Evolutionary conservation across 2,113 vertebrate species (phyloP).

Genomic region (Oreotrochilus melanogaster): DNA sequence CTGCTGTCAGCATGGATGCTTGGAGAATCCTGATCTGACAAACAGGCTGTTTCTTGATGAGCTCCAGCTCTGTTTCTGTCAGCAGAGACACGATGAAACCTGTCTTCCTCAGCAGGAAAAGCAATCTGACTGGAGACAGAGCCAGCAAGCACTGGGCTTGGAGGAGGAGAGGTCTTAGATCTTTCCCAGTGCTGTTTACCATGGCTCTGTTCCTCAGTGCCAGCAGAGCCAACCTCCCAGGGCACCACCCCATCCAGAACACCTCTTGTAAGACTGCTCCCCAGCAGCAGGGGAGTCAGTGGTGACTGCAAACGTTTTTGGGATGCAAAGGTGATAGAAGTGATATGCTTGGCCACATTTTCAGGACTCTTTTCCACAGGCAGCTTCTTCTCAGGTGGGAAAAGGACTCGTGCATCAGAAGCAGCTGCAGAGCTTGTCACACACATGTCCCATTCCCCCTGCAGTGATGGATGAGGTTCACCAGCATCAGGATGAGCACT

Average conservation of each 20-base stretch:
- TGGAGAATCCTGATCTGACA: conserved; percentile 9
- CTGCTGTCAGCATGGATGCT: not conserved
- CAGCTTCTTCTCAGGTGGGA: not conserved
- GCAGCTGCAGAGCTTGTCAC: conserved; percentile 33
- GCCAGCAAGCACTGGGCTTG: not conserved
- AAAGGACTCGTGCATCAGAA: not conserved
- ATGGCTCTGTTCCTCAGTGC: not conserved
- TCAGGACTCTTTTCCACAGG: not conserved
- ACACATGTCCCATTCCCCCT: not conserved
- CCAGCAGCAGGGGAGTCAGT: not conserved
- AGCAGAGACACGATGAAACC: not conserved
- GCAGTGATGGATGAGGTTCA: not conserved
- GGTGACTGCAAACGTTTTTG: conserved; percentile 61
- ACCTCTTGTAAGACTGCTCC: not conserved
- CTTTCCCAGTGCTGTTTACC: not conserved
- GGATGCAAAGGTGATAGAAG: conserved; percentile 80
- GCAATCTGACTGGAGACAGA: not conserved
- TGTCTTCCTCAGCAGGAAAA: not conserved
- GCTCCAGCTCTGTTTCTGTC: not conserved
- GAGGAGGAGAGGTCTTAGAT: not conserved
- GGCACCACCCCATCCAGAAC: conserved; percentile 26
- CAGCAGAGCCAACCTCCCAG: not conserved
- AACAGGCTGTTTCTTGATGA: not conserved
- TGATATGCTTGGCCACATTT: conserved; percentile 55
- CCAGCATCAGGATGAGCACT: not conserved